phyloP scores from a whole-genome alignment of 1,140 invertebrate genomes.

The Heliconius congener region DNA sequence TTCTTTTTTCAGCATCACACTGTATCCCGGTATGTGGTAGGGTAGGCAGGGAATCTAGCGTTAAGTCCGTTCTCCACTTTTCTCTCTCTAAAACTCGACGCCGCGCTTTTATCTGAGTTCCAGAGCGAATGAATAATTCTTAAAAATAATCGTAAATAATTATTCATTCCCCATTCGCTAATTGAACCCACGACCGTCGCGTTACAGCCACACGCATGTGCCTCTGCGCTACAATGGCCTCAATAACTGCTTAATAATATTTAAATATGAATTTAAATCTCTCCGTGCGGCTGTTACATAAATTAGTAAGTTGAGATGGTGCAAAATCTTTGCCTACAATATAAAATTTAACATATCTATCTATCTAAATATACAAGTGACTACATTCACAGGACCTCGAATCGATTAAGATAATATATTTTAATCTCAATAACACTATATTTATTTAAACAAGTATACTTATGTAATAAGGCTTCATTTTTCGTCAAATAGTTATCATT shows the following conservation, averaged over 20 bases:
- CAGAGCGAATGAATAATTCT: too few relatives aligned
- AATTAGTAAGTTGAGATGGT: background rate
- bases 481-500: background rate
- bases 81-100: too few relatives aligned
- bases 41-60: too few relatives aligned
- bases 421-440: background rate
- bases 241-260: background rate
- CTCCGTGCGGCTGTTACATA: background rate
- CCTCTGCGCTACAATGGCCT: too few relatives aligned
- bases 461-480: constrained; percentile 2
- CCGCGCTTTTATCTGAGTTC: too few relatives aligned
- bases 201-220: too few relatives aligned
- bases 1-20: too few relatives aligned
- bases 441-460: background rate
- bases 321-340: background rate
- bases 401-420: background rate
- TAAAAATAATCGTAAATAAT: too few relatives aligned
- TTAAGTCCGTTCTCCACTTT: too few relatives aligned
- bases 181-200: too few relatives aligned
- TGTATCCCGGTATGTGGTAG: too few relatives aligned
- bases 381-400: background rate
- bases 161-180: too few relatives aligned
- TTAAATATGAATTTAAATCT: background rate
- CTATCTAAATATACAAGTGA: background rate
- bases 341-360: background rate